Evolutionary conservation across 2,888 invertebrate genomes (phyloP), one percentile per base, ranked within the genome.

Genomic region (Drosophila formosana): DNA sequence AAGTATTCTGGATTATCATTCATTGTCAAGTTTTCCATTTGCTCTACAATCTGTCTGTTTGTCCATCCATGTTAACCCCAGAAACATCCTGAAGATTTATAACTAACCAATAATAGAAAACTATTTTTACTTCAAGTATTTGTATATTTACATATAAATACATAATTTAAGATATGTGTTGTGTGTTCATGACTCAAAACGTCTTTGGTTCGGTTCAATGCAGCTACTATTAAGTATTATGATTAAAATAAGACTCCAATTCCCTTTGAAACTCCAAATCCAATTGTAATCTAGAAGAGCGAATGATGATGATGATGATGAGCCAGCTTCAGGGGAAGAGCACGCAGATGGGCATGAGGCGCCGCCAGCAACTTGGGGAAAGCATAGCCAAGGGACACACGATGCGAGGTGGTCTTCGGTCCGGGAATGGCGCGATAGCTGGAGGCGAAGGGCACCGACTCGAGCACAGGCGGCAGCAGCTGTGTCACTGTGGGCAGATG

Each of bases 351-450:
- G 4, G 81, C 75, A 34, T 89, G 90, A 51, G 89, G 78, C n/a
- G 87, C 80, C 23, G 88, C 75, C 13, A 88, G 25, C 13, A 86
- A 68, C 45, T 85, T 86, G 13, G 91, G 91, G 45, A 91, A 90
- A 0, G 89, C 89, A 61, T 89, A 91, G 11, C 92, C 91, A 1
- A 91, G 60, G 34, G 92, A 90, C 0, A 91, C 77, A 1, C 90
- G 91, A 28, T 91, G 90, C 1, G 90, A 89, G 28, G 92, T 92
- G 26, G 89, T 90, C 57, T 91, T 90, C 6, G 91, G 91, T 18
- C 91, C 91, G 7, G 88, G 88, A 18, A 90, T 90, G 4, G 88
- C 92, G 5, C 92, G 92, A 49, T 91, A 91, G 13, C 68, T 78
- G 26, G 87, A 85, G 0, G 82, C 70, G 46, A 90, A 82, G 2